phyloP scores from a whole-genome alignment of 2,888 invertebrate genomes.

The Anodontia alba region DNA sequence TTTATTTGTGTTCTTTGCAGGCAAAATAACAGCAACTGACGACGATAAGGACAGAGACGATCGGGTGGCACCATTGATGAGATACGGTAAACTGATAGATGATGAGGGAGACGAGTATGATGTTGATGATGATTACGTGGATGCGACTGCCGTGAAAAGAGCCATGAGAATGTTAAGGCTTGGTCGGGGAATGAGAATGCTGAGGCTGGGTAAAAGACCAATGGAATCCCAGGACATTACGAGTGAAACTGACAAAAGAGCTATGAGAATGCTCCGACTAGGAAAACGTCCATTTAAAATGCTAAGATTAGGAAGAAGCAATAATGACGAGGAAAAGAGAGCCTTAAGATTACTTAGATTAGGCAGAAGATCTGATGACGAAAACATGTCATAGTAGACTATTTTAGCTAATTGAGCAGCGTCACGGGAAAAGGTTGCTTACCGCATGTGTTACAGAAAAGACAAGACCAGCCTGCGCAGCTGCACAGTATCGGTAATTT shows the following conservation, averaged over 20 bases:
- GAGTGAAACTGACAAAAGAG: conserved; percentile 64
- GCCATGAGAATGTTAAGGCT: conserved; percentile 71
- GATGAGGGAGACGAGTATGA: not conserved
- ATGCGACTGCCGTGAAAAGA: conserved; percentile 47
- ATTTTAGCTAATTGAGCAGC: too few relatives aligned
- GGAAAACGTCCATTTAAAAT: conserved; percentile 77
- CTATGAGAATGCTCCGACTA: conserved; percentile 75
- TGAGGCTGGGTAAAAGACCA: conserved; percentile 68
- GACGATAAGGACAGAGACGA: conserved; percentile 10
- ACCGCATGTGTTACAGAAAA: too few relatives aligned
- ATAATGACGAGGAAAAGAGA: conserved; percentile 57
- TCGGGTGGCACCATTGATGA: conserved; percentile 44
- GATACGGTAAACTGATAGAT: conserved; percentile 46
- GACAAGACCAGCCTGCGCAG: too few relatives aligned
- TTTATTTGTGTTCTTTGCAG: too few relatives aligned
- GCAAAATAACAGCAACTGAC: not conserved
- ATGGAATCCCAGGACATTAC: conserved; percentile 43
- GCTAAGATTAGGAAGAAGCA: conserved; percentile 74
- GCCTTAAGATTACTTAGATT: conserved; percentile 59
- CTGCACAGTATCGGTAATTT: too few relatives aligned
- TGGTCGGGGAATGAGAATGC: conserved; percentile 73
- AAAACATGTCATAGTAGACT: conserved; percentile 25
- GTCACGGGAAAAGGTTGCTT: too few relatives aligned
- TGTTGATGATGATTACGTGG: conserved; percentile 19
- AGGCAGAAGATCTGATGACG: conserved; percentile 47